Conservation (phyloP, 2,113 vertebrate species). For the Mirza zaza region DNA sequence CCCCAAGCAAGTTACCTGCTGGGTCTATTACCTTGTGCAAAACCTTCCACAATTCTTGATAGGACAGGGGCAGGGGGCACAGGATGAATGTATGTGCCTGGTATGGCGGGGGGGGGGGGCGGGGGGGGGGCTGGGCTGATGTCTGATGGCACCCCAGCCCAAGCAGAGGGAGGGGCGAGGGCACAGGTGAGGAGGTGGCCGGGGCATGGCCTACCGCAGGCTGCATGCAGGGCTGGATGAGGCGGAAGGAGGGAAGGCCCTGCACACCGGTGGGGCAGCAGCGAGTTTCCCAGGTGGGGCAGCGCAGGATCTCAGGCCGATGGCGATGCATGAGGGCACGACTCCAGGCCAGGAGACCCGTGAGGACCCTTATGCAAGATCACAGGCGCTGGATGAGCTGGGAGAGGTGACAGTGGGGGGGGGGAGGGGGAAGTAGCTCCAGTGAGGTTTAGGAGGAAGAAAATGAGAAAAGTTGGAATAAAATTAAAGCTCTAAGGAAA, state of each 20-base stretch:
- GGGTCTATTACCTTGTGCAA: neutral
- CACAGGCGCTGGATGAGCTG: constrained; percentile 60
- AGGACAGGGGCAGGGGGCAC: neutral
- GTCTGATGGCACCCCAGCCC: neutral
- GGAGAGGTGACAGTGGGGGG: neutral
- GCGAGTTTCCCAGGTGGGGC: no score
- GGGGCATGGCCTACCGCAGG: fast-evolving
- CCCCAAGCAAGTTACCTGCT: neutral
- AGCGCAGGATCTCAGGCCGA: neutral
- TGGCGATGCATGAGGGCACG: fast-evolving
- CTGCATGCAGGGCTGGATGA: neutral
- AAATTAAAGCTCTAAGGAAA: neutral
- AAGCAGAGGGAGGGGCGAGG: neutral
- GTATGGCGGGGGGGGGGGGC: no score
- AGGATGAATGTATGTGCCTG: neutral
- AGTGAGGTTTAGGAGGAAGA: neutral
- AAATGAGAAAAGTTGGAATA: neutral
- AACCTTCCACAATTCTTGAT: neutral
- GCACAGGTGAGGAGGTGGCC: neutral
- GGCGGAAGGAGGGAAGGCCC: neutral
- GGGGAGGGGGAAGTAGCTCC: neutral
- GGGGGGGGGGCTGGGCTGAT: neutral
- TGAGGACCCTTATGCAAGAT: neutral
- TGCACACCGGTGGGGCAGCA: no score
- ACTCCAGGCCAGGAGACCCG: neutral